Percentiles rank a stretch among this genome's conserved stretches.
Conservation (phyloP, 2,797 vertebrate species). For the Macroramphosus scolopax region DNA sequence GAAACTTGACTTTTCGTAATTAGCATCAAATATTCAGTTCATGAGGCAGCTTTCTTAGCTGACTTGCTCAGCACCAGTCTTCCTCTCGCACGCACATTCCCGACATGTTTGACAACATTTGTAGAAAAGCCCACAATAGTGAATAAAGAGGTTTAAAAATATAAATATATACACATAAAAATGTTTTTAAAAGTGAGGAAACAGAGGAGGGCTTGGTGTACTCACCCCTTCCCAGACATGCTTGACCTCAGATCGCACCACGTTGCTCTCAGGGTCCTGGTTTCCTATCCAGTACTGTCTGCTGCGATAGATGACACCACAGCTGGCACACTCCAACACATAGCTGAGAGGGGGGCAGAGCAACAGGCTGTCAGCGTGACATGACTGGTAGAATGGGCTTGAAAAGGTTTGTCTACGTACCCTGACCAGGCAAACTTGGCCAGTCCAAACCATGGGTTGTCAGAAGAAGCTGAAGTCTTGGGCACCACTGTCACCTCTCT, state of each 20-base stretch:
- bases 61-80: too few relatives aligned
- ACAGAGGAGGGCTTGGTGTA: neutral
- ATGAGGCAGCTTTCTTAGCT: too few relatives aligned
- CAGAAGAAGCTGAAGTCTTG: conserved; percentile 80
- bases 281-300: conserved; percentile 86
- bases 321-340: conserved; percentile 80
- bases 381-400: neutral
- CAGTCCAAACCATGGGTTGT: conserved; percentile 82
- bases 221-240: conserved; percentile 83
- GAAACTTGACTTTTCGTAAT: too few relatives aligned
- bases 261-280: conserved; percentile 80
- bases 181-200: neutral
- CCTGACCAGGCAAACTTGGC: conserved; percentile 86
- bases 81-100: too few relatives aligned
- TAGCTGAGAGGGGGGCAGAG: conserved; percentile 62
- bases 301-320: conserved; percentile 85
- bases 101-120: too few relatives aligned
- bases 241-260: conserved; percentile 81
- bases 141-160: too few relatives aligned
- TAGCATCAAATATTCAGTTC: too few relatives aligned
- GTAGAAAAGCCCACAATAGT: too few relatives aligned
- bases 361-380: neutral
- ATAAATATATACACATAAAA: too few relatives aligned
- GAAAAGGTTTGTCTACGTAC: conserved; percentile 58
- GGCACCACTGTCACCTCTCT: conserved; percentile 81